A percentile compares a stretch with the other conserved stretches of the same genome.
These are phyloP conservation scores for Archilochus colubris DNA, from an alignment of 2,113 vertebrate species.

Conservation along the genomic window DNA sequence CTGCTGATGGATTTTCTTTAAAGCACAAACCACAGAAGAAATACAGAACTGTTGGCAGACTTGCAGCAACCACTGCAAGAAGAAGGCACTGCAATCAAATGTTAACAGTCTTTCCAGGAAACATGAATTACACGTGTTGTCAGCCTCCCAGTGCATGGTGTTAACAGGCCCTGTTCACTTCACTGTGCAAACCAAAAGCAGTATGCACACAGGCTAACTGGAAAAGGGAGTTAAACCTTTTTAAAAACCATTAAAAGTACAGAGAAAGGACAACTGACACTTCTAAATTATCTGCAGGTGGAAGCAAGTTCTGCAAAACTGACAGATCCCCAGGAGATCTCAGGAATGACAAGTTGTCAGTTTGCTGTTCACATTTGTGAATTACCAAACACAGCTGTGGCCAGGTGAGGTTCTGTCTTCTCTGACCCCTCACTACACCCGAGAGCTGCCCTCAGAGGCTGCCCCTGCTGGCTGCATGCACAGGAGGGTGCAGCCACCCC, in stretches of 20 bases:
- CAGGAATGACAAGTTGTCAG: not conserved
- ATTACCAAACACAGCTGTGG: not conserved
- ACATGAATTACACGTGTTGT: not conserved
- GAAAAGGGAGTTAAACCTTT: not conserved
- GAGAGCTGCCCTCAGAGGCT: not conserved
- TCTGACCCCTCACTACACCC: not conserved
- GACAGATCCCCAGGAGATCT: not conserved
- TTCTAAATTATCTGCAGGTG: not conserved
- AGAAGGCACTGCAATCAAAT: not conserved
- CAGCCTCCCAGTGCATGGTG: not conserved
- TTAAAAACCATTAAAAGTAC: not conserved
- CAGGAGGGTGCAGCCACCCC: not conserved
- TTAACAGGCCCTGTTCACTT: not conserved
- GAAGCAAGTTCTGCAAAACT: not conserved
- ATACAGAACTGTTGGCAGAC: accelerated
- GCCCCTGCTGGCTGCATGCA: too few species aligned
- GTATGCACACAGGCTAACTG: not conserved
- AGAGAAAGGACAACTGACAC: not conserved
- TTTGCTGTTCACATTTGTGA: not conserved
- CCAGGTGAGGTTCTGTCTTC: not conserved
- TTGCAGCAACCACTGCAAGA: not conserved
- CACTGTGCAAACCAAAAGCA: not conserved
- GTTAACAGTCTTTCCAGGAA: not conserved
- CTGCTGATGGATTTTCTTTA: not conserved
- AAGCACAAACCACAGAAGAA: conserved; percentile 13